Percentiles rank a stretch among this genome's conserved stretches.
These are phyloP conservation scores for Scaptomyza pallida DNA, from an alignment of 1,140 invertebrate species.

Conservation along the genomic window DNA sequence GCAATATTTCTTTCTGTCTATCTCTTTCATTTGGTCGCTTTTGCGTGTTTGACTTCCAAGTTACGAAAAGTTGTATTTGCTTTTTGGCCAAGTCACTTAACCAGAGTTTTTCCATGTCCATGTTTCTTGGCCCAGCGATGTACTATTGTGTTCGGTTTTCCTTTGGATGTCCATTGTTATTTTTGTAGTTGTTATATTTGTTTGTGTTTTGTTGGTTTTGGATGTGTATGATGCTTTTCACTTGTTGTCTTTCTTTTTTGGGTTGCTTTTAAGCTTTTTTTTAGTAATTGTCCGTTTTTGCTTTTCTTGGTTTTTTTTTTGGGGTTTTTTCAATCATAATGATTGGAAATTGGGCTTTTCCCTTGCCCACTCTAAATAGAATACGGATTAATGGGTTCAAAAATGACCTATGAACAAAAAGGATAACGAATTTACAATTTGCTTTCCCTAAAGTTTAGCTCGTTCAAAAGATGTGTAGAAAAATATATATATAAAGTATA, in stretches of 20 bases:
- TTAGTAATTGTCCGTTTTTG: conserved; percentile 37
- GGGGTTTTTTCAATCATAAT: conserved; percentile 32
- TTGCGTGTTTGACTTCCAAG: conserved; percentile 39
- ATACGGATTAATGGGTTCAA: conserved; percentile 4
- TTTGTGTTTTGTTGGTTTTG: conserved; percentile 6
- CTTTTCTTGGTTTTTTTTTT: not conserved
- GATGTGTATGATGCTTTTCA: conserved; percentile 17
- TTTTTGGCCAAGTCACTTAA: conserved; percentile 47
- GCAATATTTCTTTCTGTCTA: not conserved
- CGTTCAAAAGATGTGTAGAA: too few relatives aligned
- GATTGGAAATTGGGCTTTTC: conserved; percentile 32
- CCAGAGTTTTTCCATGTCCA: conserved; percentile 36
- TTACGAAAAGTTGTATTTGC: conserved; percentile 30
- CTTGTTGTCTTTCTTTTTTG: conserved; percentile 23
- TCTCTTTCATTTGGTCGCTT: conserved; percentile 35
- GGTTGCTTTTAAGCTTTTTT: conserved; percentile 26
- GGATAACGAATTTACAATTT: not conserved
- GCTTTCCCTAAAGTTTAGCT: not conserved
- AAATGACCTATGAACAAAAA: not conserved
- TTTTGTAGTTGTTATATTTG: conserved; percentile 22
- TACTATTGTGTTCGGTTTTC: conserved; percentile 33
- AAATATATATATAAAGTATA: too few relatives aligned
- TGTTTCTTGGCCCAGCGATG: conserved; percentile 19
- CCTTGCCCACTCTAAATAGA: not conserved
- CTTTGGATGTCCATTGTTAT: conserved; percentile 30